These are phyloP conservation scores for Gadus macrocephalus DNA, from an alignment of 2,113 vertebrate species.

Conservation along the genomic window DNA sequence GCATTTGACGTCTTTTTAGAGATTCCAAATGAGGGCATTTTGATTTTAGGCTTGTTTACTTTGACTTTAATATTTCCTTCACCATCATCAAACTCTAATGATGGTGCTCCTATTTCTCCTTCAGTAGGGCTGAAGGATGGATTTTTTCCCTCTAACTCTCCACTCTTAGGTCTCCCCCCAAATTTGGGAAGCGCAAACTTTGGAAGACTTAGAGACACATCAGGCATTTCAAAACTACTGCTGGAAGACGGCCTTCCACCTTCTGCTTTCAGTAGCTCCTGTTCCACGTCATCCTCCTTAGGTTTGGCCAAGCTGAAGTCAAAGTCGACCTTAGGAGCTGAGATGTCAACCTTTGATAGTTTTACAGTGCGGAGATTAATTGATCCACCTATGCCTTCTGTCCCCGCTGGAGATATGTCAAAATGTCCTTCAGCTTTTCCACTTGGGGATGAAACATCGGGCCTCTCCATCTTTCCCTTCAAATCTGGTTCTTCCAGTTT, in stretches of 20 bases:
- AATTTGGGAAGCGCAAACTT: constrained; percentile 78
- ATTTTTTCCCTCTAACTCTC: constrained; percentile 45
- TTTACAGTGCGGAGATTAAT: constrained; percentile 65
- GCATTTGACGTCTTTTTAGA: constrained; percentile 62
- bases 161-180: constrained; percentile 64
- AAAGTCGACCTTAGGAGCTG: constrained; percentile 75
- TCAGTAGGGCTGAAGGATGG: constrained; percentile 39
- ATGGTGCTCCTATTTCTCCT: constrained; percentile 49
- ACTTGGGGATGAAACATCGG: constrained; percentile 34
- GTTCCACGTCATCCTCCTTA: constrained; percentile 65
- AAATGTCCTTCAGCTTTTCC: constrained; percentile 30
- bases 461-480: constrained; percentile 17
- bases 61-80: constrained; percentile 58
- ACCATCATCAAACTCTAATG: constrained; percentile 56
- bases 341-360: constrained; percentile 77
- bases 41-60: constrained; percentile 74
- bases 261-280: constrained; percentile 62
- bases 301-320: constrained; percentile 67
- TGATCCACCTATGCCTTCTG: constrained; percentile 44
- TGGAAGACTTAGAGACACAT: constrained; percentile 66
- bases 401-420: background rate
- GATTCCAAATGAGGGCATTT: constrained; percentile 75
- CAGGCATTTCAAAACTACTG: constrained; percentile 68
- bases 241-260: constrained; percentile 63
- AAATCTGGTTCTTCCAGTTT: constrained; percentile 41